Evolutionary conservation across 2,113 vertebrate genomes (phyloP), one percentile per base, ranked within the genome.

Genomic region (Callospermophilus lateralis): DNA sequence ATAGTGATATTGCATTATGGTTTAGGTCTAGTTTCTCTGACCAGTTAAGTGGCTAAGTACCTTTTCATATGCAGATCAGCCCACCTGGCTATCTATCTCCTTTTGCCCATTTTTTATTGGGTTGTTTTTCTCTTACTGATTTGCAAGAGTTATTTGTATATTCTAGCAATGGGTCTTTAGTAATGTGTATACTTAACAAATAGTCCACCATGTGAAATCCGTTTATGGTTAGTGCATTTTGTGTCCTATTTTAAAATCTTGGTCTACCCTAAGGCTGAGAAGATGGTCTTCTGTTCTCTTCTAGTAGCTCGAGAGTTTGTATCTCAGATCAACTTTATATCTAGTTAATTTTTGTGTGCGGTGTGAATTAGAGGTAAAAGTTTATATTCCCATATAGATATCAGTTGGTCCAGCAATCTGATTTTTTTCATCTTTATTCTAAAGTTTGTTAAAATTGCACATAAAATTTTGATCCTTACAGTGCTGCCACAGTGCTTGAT

Each of bases 341-440:
- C 67, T 81, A 89, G 34, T 73, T 58, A 45, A 17, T 78, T n/a
- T 63, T 80, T 84, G 13, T 55, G 6, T 61, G 10, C 45, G 13
- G 3, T 22, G 3, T 67, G 15, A 65, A 30, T 85, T 70, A 70
- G 45, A 26, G 30, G 6, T 53, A n/a, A 74, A 24, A 20, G 8
- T 80, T 67, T 6, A 32, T 70, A 76, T 83, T 90, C 55, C 55
- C 55, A 9, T 16, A 0, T n/a, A 81, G 28, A 53, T 86, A 61
- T 1, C 55, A 94, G 34, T 51, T 65, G 12, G 13, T 78, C n/a
- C 42, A 78, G 51, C n/a, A 48, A 65, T 73, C 45, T 73, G 20
- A 74, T 32, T 45, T 58, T 74, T 86, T 89, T 68, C 34, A 70
- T 74, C 16, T 86, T 95, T 70, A 80, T 70, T 81, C 79, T 79